Evolutionary conservation across 2,888 invertebrate species (phyloP).

Genomic region (Argyresthia goedartella): DNA sequence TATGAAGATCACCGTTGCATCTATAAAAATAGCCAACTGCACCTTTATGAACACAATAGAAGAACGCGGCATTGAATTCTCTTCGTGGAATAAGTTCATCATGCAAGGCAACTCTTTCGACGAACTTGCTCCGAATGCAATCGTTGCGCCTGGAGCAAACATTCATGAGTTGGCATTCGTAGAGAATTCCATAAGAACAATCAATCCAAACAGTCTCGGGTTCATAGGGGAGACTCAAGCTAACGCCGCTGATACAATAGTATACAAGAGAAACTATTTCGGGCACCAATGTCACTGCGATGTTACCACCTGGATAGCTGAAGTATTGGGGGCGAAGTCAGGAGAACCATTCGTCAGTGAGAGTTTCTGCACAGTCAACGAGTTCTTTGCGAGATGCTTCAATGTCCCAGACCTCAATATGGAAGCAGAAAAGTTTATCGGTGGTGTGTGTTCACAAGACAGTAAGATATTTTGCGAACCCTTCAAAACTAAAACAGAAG

Average conservation of each 20-base stretch:
- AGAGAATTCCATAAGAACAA: slow-evolving; percentile 51
- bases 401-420: slow-evolving; percentile 75
- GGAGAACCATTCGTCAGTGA: slow-evolving; percentile 54
- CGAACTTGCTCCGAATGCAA: slow-evolving; percentile 65
- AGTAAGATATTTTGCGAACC: slow-evolving; percentile 70
- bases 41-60: slow-evolving; percentile 68
- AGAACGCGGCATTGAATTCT: slow-evolving; percentile 72
- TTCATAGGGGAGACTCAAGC: slow-evolving; percentile 69
- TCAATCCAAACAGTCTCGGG: slow-evolving; percentile 63
- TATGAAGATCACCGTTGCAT: slow-evolving; percentile 74
- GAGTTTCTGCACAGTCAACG: slow-evolving; percentile 74
- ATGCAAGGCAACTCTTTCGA: slow-evolving; percentile 77
- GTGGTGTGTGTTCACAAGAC: slow-evolving; percentile 67
- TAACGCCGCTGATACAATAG: slow-evolving; percentile 41
- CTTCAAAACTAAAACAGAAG: slow-evolving; percentile 42
- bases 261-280: slow-evolving; percentile 74
- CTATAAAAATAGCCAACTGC: slow-evolving; percentile 71
- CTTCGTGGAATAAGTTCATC: slow-evolving; percentile 74
- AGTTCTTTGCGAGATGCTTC: slow-evolving; percentile 73
- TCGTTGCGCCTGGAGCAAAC: slow-evolving; percentile 52
- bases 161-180: slow-evolving; percentile 72
- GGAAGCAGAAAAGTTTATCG: slow-evolving; percentile 72
- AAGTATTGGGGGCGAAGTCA: slow-evolving; percentile 44
- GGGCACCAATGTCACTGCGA: slow-evolving; percentile 75
- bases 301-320: slow-evolving; percentile 68